Conservation (phyloP, 2,113 vertebrate genomes). For the Pangasianodon hypophthalmus region DNA sequence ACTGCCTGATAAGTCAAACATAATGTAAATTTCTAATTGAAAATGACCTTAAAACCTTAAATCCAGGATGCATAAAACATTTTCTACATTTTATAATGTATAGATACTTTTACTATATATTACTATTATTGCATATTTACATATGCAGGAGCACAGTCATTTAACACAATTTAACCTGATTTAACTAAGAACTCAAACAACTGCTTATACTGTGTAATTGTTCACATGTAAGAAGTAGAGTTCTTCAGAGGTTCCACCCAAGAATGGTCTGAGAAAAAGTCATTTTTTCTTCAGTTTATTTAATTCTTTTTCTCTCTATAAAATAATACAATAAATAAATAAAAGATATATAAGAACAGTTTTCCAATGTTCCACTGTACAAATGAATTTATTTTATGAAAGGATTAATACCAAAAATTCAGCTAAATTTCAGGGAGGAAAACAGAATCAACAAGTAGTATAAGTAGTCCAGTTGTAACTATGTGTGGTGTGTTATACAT, state of each 20-base stretch:
- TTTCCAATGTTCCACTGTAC: neutral
- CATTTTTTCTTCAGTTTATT: neutral
- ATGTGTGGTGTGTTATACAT: neutral
- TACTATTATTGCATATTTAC: neutral
- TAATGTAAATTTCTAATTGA: neutral
- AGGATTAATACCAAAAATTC: neutral
- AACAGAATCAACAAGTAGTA: neutral
- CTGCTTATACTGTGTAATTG: neutral
- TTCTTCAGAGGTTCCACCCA: neutral
- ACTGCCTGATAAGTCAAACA: neutral
- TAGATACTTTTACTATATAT: neutral
- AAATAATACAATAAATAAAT: neutral
- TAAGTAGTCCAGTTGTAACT: neutral
- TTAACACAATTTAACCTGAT: neutral
- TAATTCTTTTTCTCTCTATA: neutral
- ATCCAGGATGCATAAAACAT: neutral
- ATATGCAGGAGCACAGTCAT: neutral
- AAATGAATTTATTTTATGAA: neutral
- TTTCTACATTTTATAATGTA: neutral
- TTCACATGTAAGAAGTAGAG: neutral
- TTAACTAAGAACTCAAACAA: neutral
- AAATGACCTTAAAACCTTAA: neutral
- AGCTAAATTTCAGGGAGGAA: neutral
- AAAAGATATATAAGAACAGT: neutral
- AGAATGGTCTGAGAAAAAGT: neutral